phyloP scores from a whole-genome alignment of 2,797 vertebrate species.

The Squalus acanthias region DNA sequence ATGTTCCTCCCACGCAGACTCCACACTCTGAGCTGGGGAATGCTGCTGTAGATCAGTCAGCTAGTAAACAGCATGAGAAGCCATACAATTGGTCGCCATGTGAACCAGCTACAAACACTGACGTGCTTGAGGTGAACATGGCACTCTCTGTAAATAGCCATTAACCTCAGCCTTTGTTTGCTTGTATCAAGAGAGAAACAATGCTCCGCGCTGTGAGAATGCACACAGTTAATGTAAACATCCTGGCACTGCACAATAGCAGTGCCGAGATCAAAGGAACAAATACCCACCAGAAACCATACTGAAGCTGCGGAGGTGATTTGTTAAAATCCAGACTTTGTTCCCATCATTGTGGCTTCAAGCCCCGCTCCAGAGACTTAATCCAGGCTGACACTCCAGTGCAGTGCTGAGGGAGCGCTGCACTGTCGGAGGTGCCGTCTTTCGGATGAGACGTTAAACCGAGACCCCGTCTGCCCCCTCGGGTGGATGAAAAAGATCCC shows the following conservation, averaged over 20 bases:
- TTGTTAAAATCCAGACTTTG: not conserved
- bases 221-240: not conserved
- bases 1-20: not conserved
- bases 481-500: too few relatives aligned
- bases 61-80: not conserved
- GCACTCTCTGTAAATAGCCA: not conserved
- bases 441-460: not conserved
- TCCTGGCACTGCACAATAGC: not conserved
- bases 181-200: not conserved
- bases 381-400: not conserved
- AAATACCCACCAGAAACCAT: not conserved
- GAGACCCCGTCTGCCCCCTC: too few relatives aligned
- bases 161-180: not conserved
- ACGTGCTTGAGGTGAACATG: not conserved
- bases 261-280: not conserved
- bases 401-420: not conserved
- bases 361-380: not conserved
- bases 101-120: slow-evolving; percentile 9
- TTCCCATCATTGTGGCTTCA: not conserved
- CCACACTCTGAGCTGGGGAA: not conserved
- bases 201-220: not conserved
- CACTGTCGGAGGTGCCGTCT: not conserved
- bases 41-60: not conserved
- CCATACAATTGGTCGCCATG: not conserved
- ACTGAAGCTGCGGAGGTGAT: not conserved